A percentile compares a stretch with the other conserved stretches of the same genome.
Conservation (phyloP, 2,113 vertebrate genomes). For the Austrofundulus limnaeus region DNA sequence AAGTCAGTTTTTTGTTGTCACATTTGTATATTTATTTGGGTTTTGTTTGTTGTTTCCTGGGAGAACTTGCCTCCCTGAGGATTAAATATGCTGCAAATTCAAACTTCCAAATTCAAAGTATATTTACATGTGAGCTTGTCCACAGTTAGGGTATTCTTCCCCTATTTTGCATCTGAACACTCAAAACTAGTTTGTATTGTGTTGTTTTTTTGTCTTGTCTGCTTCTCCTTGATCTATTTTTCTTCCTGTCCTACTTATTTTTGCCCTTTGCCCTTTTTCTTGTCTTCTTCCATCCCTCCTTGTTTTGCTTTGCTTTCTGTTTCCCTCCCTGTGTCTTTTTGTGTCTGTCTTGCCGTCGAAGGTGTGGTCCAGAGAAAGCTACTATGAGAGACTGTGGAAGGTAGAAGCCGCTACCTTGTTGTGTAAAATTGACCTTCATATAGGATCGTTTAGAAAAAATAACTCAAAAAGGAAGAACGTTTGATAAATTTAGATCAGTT, state of each 20-base stretch:
- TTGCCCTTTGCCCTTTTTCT: slow-evolving; percentile 5
- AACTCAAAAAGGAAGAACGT: slow-evolving; percentile 22
- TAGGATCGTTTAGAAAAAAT: slow-evolving; percentile 18
- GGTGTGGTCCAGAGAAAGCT: slow-evolving; percentile 76
- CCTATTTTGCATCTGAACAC: slow-evolving; percentile 23
- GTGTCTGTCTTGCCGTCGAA: slow-evolving; percentile 71
- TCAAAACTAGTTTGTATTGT: slow-evolving; percentile 38
- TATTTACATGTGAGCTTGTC: slow-evolving; percentile 14
- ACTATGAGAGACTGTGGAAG: slow-evolving; percentile 79
- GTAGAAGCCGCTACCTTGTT: slow-evolving; percentile 64
- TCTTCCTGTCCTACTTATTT: not conserved
- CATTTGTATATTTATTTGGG: no score
- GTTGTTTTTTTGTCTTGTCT: slow-evolving; percentile 59
- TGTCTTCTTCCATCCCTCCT: slow-evolving; percentile 24
- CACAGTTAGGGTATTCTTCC: slow-evolving; percentile 22
- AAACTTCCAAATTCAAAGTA: slow-evolving; percentile 7
- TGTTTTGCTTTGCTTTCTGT: slow-evolving; percentile 41
- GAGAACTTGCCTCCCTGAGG: slow-evolving; percentile 26
- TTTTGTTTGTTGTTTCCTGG: slow-evolving; percentile 9
- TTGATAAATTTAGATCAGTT: slow-evolving; percentile 29
- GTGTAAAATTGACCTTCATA: slow-evolving; percentile 36
- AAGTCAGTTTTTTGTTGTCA: not conserved
- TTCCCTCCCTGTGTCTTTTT: slow-evolving; percentile 56
- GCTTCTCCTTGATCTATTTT: slow-evolving; percentile 45
- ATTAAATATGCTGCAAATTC: slow-evolving; percentile 16